Evolutionary conservation across 2,888 invertebrate species (phyloP), one percentile per base, ranked within the genome.

Genomic region (Coenonympha arcania): DNA sequence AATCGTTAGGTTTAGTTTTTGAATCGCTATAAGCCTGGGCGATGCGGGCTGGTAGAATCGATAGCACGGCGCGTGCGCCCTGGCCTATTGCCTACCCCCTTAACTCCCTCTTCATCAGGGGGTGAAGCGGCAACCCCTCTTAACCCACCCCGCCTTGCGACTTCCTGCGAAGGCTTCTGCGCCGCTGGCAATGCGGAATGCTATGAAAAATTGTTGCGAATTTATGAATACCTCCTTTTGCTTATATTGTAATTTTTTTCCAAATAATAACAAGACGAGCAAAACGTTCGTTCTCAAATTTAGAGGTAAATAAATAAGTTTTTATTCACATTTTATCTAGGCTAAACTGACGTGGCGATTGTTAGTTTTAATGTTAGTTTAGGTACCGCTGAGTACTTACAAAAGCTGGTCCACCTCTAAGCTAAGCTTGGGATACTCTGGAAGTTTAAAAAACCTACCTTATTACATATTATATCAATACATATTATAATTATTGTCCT

Each of bases 141-240:
- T n/a, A n/a, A n/a, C n/a, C n/a, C n/a, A 15, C 19, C 16, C 31
- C 50, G 5, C 31, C 41, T 31, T 24, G 45, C 31, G 16, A 37
- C 37, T 52, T 67, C 68, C 69, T 63, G 60, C 55, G 58, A 60
- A 64, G 63, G 64, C 69, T 69, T 47, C 48, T 37, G 44, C 39
- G 46, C 51, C 48, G 41, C 36, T 36, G 44, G 53, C 55, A 50
- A 50, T 55, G 55, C 55, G 53, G 55, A 48, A 47, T 47, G 37
- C 54, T 42, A 55, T 56, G 56, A 59, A 56, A 59, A 59, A 63
- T 30, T 28, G 19, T 41, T 19, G 19, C 28, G 30, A 41, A 41
- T 41, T 6, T 41, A 30, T 18, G 28, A 28, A 30, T 11, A 41
- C 18, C 41, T 11, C 4, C 31, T 9, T 39, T 36, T 36, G 3